Conservation (phyloP, 2,888 invertebrate genomes). For the Eutolmus rufibarbis region DNA sequence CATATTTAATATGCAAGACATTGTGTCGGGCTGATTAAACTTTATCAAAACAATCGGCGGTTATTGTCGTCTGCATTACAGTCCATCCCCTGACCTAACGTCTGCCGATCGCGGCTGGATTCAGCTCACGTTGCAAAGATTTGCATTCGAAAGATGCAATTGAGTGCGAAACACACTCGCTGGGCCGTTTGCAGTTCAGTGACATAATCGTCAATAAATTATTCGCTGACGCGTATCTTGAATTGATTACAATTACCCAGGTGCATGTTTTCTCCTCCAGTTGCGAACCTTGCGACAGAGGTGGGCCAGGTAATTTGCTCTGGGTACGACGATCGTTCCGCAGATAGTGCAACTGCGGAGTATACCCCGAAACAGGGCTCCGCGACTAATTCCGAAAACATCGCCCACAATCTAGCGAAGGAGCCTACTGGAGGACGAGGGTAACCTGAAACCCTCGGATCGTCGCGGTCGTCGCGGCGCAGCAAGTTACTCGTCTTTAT, state of each 20-base stretch:
- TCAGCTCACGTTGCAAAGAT: conserved; percentile 3
- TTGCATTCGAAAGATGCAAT: conserved; percentile 17
- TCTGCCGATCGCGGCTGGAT: background rate
- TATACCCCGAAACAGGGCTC: background rate
- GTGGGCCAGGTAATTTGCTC: background rate
- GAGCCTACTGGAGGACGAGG: background rate
- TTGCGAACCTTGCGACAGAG: background rate
- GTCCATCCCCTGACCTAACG: conserved; percentile 22
- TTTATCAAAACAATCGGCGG: conserved; percentile 26
- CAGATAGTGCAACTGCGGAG: background rate
- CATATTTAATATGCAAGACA: conserved; percentile 5
- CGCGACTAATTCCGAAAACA: background rate
- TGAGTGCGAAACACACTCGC: background rate
- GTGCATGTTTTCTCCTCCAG: background rate
- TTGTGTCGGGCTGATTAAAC: background rate
- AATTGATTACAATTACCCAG: conserved; percentile 22
- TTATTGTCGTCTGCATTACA: background rate
- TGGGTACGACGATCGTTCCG: background rate
- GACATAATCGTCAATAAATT: conserved; percentile 26
- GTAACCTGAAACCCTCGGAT: conserved; percentile 11
- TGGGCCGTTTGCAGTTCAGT: background rate
- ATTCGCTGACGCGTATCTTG: background rate
- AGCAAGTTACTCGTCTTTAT: conserved; percentile 32
- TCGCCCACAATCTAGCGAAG: conserved; percentile 14
- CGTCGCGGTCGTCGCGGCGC: background rate